These are phyloP conservation scores for Danio rerio DNA, from an alignment of 2,113 vertebrate species.

Conservation along the genomic window GRCz12tu NC_133194.1:1005501-1006000, in stretches of 20 bases:
- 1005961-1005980: background rate
- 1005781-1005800: constrained; percentile 12
- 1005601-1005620: background rate
- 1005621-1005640: background rate
- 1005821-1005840: background rate
- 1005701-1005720: background rate
- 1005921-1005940: background rate
- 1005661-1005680: background rate
- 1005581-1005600: background rate
- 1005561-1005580: background rate
- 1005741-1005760: background rate
- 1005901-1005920: background rate
- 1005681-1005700: background rate
- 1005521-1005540: too few relatives aligned
- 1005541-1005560: too few relatives aligned
- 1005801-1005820: background rate
- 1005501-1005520: too few relatives aligned
- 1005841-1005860: background rate
- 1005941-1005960: background rate
- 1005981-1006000: too few relatives aligned
- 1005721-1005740: background rate
- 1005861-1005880: background rate
- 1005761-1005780: background rate
- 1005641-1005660: background rate
- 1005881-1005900: background rate